A percentile compares a stretch with the other conserved stretches of the same genome.
These are phyloP conservation scores for Typhlomys cinereus DNA, from an alignment of 2,113 vertebrate species.

Conservation along the genomic window DNA sequence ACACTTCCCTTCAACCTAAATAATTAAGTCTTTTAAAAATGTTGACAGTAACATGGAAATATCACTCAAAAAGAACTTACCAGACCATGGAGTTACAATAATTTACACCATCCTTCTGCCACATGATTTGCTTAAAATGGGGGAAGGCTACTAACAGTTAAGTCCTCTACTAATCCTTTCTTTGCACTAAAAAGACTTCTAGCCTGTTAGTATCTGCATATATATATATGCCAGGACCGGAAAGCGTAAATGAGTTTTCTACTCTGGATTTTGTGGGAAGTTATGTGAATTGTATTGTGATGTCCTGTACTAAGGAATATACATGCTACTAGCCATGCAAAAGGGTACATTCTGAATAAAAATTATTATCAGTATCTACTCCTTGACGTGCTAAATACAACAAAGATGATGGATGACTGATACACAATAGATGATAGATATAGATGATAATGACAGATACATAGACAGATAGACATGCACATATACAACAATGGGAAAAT, in stretches of 20 bases:
- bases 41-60: conserved; percentile 60
- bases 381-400: no score
- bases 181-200: conserved; percentile 49
- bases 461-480: not conserved
- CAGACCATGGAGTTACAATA: conserved; percentile 40
- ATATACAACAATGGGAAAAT: not conserved
- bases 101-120: conserved; percentile 57
- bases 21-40: conserved; percentile 52
- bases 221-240: conserved; percentile 24
- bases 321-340: not conserved
- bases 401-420: no score
- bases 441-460: not conserved
- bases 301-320: not conserved
- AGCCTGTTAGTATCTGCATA: conserved; percentile 36
- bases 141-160: not conserved
- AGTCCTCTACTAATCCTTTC: not conserved
- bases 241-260: conserved; percentile 19
- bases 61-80: conserved; percentile 54
- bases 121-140: conserved; percentile 28
- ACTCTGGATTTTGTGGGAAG: conserved; percentile 44
- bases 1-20: conserved; percentile 51
- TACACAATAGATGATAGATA: no score
- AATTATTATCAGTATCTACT: not conserved
- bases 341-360: not conserved
- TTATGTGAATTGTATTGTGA: not conserved